Conservation (phyloP, 2,888 invertebrate genomes). For the Leptinotarsa haldemani region DNA sequence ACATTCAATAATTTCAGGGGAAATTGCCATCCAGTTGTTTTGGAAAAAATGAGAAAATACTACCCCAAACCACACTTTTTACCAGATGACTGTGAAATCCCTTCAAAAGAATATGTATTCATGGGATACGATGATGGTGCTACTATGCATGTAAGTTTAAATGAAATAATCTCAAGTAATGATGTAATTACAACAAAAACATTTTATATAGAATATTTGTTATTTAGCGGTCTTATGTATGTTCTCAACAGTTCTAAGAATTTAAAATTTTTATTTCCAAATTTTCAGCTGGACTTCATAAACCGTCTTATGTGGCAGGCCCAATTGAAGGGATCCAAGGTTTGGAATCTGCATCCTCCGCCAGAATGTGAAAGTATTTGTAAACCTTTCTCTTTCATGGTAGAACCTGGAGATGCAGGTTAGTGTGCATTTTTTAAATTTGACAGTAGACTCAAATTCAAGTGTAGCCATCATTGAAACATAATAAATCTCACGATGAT, state of each 20-base stretch:
- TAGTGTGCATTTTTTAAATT: slow-evolving; percentile 55
- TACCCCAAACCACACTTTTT: slow-evolving; percentile 88
- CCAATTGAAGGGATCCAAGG: slow-evolving; percentile 86
- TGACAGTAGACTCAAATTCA: not conserved
- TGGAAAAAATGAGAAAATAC: slow-evolving; percentile 78
- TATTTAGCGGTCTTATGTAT: no score
- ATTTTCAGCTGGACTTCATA: slow-evolving; percentile 86
- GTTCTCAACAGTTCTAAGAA: not conserved
- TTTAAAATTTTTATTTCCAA: not conserved
- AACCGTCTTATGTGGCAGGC: slow-evolving; percentile 94
- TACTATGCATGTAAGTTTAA: slow-evolving; percentile 83
- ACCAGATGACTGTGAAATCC: slow-evolving; percentile 89
- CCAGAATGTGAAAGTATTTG: slow-evolving; percentile 88
- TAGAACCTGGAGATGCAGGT: slow-evolving; percentile 89
- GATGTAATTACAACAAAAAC: no score
- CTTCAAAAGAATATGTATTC: slow-evolving; percentile 90
- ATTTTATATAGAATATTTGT: no score
- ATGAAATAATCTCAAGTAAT: not conserved
- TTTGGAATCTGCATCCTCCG: slow-evolving; percentile 85
- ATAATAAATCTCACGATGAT: no score
- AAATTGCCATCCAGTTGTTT: slow-evolving; percentile 86
- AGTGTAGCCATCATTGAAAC: no score
- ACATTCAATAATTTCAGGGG: slow-evolving; percentile 69
- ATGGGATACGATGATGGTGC: slow-evolving; percentile 92
- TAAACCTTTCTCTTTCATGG: slow-evolving; percentile 78